Percentiles rank a stretch among this genome's conserved stretches.
phyloP scores from a whole-genome alignment of 2,113 vertebrate species.

The Rhabdornis inornatus region DNA sequence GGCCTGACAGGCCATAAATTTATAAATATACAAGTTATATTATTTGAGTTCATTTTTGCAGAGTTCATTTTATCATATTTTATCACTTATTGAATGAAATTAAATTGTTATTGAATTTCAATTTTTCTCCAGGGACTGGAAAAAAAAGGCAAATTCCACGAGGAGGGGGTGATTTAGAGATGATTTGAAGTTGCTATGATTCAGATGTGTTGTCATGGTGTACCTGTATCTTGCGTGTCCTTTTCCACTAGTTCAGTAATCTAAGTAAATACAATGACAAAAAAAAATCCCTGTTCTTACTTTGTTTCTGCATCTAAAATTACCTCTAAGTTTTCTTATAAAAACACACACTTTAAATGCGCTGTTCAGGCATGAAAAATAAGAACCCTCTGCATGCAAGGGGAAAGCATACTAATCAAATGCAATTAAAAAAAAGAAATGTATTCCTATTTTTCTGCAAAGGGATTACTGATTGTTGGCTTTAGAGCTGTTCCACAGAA shows the following conservation, averaged over 20 bases:
- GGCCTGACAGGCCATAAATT: neutral
- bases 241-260: neutral
- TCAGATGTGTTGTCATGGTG: neutral
- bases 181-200: neutral
- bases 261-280: neutral
- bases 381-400: neutral
- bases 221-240: neutral
- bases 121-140: neutral
- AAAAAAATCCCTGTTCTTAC: neutral
- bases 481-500: neutral
- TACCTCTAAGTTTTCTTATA: neutral
- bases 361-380: neutral
- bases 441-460: neutral
- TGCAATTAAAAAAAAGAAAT: neutral
- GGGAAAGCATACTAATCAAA: neutral
- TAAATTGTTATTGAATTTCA: neutral
- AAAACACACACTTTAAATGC: neutral
- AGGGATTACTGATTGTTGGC: neutral
- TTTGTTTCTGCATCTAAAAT: neutral
- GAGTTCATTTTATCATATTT: neutral
- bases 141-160: constrained; percentile 2
- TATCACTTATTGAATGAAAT: neutral
- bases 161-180: neutral
- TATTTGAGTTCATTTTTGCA: neutral
- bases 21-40: neutral